Percentiles rank a stretch among this genome's conserved stretches.
These are phyloP conservation scores for Sphenopsis melanotis DNA, from an alignment of 2,797 vertebrate genomes.

Conservation along the genomic window DNA sequence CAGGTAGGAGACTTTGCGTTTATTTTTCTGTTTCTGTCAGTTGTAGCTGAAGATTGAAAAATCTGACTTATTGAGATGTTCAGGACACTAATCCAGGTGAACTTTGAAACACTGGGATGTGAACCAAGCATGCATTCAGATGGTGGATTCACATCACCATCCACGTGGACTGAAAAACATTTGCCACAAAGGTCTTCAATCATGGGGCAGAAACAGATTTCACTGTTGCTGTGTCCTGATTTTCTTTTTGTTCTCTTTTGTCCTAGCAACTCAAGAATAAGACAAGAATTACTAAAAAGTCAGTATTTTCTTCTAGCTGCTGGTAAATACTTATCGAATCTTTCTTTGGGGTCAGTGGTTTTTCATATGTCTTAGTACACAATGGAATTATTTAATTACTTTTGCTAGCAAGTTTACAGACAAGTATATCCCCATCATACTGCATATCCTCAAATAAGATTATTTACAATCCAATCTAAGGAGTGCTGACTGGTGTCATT, in stretches of 20 bases:
- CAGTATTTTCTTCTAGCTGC: conserved; percentile 36
- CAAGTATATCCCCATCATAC: conserved; percentile 64
- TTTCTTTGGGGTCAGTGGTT: conserved; percentile 55
- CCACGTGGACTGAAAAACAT: background rate
- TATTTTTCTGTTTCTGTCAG: background rate
- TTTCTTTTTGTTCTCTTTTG: conserved; percentile 36
- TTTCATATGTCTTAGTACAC: conserved; percentile 70
- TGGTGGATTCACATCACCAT: background rate
- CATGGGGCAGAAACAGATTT: conserved; percentile 16
- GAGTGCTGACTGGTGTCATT: conserved; percentile 80
- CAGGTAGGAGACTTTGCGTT: background rate
- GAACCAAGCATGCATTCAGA: background rate
- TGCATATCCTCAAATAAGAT: conserved; percentile 77
- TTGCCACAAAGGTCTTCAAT: conserved; percentile 31
- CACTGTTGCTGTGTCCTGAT: background rate
- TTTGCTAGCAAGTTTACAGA: conserved; percentile 77
- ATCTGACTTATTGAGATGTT: background rate
- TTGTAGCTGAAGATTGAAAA: background rate
- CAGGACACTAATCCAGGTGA: conserved; percentile 44
- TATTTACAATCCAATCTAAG: conserved; percentile 83
- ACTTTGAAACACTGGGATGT: conserved; percentile 43
- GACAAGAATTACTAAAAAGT: conserved; percentile 39
- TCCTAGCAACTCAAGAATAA: conserved; percentile 13
- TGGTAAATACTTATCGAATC: conserved; percentile 59
- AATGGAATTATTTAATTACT: conserved; percentile 81